phyloP scores from a whole-genome alignment of 2,797 vertebrate species.

The Cephalopachus bancanus region DNA sequence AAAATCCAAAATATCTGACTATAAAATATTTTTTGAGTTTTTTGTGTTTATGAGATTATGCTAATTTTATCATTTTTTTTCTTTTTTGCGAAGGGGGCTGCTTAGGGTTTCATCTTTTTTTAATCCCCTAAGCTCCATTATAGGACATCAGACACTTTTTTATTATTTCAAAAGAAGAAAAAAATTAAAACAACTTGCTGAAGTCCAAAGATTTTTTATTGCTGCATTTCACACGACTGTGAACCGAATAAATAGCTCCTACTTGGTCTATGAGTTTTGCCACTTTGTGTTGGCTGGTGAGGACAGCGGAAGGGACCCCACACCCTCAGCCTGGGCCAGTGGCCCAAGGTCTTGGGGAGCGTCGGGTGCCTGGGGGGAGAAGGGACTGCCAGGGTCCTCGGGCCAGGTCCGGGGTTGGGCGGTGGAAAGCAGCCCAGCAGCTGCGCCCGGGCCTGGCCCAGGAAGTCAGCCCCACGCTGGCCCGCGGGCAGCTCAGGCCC shows the following conservation, averaged over 20 bases:
- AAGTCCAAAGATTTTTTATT: constrained; percentile 99
- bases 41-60: constrained; percentile 86
- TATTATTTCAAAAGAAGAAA: constrained; percentile 89
- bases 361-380: neutral
- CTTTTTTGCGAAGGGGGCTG: constrained; percentile 78
- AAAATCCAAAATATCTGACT: constrained; percentile 91
- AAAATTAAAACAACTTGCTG: constrained; percentile 92
- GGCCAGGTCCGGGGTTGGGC: neutral
- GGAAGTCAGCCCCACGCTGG: neutral
- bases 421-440: neutral
- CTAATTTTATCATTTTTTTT: constrained; percentile 86
- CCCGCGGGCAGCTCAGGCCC: neutral
- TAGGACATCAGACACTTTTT: constrained; percentile 92
- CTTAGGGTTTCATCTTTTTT: constrained; percentile 88
- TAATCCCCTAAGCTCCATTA: constrained; percentile 88
- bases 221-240: constrained; percentile 99
- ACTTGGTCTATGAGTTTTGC: constrained; percentile 91
- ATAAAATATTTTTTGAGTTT: constrained; percentile 90
- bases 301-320: neutral
- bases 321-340: neutral
- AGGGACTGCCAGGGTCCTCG: neutral
- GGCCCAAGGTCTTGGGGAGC: neutral
- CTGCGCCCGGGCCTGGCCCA: neutral
- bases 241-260: constrained; percentile 96
- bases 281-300: constrained; percentile 87